These are phyloP conservation scores for Gambusia yucatana DNA, from an alignment of 2,797 vertebrate genomes.

Conservation along the genomic window DNA sequence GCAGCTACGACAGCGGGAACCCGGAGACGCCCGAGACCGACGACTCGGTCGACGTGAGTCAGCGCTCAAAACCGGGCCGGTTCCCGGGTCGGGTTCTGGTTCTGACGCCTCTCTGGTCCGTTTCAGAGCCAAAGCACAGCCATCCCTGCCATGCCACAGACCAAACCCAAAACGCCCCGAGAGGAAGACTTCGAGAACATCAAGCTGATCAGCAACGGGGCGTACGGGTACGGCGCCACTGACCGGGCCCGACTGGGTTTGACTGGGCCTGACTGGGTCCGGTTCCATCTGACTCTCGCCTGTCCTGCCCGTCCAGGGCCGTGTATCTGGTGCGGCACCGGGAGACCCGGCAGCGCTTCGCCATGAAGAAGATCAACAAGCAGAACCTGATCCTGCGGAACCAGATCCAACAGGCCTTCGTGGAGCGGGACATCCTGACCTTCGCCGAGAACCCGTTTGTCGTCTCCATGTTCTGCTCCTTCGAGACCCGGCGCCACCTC, in stretches of 20 bases:
- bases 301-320: conserved; percentile 75
- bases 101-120: not conserved
- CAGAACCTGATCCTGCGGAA: conserved; percentile 96
- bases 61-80: accelerated
- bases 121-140: conserved; percentile 83
- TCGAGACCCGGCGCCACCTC: conserved; percentile 93
- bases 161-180: conserved; percentile 86
- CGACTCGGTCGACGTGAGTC: conserved; percentile 89
- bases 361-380: conserved; percentile 99
- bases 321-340: conserved; percentile 95
- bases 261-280: too few relatives aligned
- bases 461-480: conserved; percentile 98
- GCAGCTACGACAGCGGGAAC: conserved; percentile 91
- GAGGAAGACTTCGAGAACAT: conserved; percentile 97
- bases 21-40: conserved; percentile 95
- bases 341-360: conserved; percentile 93
- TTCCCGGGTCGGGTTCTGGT: not conserved
- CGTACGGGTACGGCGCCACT: conserved; percentile 87
- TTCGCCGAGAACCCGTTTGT: conserved; percentile 98
- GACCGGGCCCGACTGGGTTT: too few relatives aligned
- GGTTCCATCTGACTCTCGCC: too few relatives aligned
- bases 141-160: conserved; percentile 73
- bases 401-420: conserved; percentile 97
- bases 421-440: conserved; percentile 94
- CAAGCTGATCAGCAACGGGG: conserved; percentile 97